A percentile compares a stretch with the other conserved stretches of the same genome.
Evolutionary conservation across 2,113 vertebrate species (phyloP).

Genomic region (Vulpes ferrilata): DNA sequence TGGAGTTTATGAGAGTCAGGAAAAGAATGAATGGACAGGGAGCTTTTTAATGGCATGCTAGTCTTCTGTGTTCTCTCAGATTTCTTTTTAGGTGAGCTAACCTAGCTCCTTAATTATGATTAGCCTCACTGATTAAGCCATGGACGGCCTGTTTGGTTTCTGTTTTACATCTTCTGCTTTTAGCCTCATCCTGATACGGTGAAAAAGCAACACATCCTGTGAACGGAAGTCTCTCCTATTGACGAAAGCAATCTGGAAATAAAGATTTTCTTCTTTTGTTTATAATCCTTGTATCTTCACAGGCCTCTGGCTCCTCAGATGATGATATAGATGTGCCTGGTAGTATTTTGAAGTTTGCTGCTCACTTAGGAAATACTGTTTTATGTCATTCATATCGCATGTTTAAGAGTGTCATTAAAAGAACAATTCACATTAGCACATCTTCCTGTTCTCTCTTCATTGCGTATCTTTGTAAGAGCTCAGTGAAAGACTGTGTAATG

Average conservation of each 20-base stretch:
- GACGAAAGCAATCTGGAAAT: not conserved
- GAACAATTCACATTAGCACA: not conserved
- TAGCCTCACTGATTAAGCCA: not conserved
- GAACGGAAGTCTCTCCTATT: not conserved
- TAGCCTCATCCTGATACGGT: not conserved
- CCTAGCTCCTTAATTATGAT: not conserved
- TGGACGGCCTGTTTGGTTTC: not conserved
- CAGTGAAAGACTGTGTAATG: not conserved
- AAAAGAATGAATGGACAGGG: not conserved
- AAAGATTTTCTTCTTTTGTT: not conserved
- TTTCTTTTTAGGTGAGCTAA: not conserved
- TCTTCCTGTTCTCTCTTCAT: not conserved
- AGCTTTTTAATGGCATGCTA: not conserved
- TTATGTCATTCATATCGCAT: accelerated
- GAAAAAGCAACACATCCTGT: not conserved
- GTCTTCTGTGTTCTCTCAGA: not conserved
- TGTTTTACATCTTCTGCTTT: not conserved
- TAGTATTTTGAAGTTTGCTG: not conserved
- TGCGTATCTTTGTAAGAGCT: not conserved
- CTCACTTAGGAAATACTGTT: not conserved
- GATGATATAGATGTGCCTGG: not conserved
- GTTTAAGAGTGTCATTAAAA: not conserved
- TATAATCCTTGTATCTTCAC: not conserved
- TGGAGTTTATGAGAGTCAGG: not conserved
- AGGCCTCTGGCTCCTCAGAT: not conserved